Evolutionary conservation across 1,140 invertebrate genomes (phyloP).

Genomic region (Chionoecetes opilio): DNA sequence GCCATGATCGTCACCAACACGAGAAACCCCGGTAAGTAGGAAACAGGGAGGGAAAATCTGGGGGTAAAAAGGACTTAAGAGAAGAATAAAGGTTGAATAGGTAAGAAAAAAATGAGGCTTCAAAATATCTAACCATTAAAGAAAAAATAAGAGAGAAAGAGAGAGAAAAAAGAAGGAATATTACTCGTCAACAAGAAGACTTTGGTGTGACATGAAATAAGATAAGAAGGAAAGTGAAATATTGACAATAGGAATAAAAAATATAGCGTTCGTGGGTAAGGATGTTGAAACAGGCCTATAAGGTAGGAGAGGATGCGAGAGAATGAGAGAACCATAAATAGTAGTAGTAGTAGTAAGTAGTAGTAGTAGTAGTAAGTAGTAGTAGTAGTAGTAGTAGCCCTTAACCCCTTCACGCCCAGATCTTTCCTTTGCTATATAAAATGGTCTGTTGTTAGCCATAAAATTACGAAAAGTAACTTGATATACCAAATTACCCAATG

Average conservation of each 20-base stretch:
- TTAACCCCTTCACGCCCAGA: too few species aligned
- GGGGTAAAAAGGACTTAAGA: not conserved
- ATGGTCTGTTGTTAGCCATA: too few species aligned
- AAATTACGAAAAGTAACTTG: too few species aligned
- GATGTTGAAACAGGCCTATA: not conserved
- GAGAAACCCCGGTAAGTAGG: conserved; percentile 63
- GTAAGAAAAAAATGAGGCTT: not conserved
- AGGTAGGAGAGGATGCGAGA: not conserved
- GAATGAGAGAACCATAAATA: not conserved
- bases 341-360: too few species aligned
- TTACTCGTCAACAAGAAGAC: too few species aligned
- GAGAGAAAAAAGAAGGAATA: not conserved
- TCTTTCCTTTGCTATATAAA: too few species aligned
- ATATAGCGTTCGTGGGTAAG: not conserved
- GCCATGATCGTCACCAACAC: conserved; percentile 75
- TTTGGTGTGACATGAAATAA: too few species aligned
- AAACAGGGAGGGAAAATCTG: not conserved
- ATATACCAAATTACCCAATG: too few species aligned
- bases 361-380: too few species aligned
- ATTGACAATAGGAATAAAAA: not conserved
- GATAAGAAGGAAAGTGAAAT: too few species aligned
- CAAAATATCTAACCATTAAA: not conserved
- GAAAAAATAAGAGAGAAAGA: not conserved
- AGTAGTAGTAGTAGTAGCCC: too few species aligned
- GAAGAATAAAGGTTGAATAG: not conserved